Base-by-base conservation (phyloP, 2,888 invertebrate genomes). In the Andrena fulva region DNA sequence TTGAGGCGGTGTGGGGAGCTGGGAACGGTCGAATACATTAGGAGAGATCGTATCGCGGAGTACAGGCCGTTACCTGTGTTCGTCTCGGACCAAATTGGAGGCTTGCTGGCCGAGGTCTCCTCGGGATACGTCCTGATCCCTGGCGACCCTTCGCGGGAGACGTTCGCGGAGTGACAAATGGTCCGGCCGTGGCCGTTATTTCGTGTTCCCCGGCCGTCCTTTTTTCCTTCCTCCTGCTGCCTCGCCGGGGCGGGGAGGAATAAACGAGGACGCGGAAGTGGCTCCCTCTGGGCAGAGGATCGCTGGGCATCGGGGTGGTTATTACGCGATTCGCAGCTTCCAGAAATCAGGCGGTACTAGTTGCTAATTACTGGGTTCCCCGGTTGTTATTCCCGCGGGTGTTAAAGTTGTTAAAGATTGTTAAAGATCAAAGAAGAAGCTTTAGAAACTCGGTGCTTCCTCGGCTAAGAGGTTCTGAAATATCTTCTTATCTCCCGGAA, bases 11-110 rank as follows among this genome's bases (percentile, higher is more conserved):
- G 31, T 16, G 54, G 6, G 24, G 63, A 60, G 66, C 48, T 31
- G 68, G 81, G 12, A 75, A 80, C 73, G 80, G 67, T 64, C 84
- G 84, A 83, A 84, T 84, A 84, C 80, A 84, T 84, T 84, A 83
- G 79, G 72, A 70, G 66, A 80, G 86, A 86, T 86, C 77, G 86
- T 87, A 87, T 87, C 87, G 56, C 52, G 54, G 71, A 68, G 77
- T 86, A 86, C 85, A 85, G 83, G 80, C 85, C 86, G 88, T 90
- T 90, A 88, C 89, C 88, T 89, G 88, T 89, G 88, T 89, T 88
- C 85, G 84, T 74, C 80, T 74, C 75, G 81, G 79, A 86, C 90
- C 89, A 90, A 90, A 90, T 90, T 90, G 90, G 88, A 89, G 88
- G 79, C 81, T 72, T 88, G 68, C 78, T 79, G 84, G 70, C 82